Conservation (phyloP, 2,888 invertebrate genomes). For the Calameuta filiformis region DNA sequence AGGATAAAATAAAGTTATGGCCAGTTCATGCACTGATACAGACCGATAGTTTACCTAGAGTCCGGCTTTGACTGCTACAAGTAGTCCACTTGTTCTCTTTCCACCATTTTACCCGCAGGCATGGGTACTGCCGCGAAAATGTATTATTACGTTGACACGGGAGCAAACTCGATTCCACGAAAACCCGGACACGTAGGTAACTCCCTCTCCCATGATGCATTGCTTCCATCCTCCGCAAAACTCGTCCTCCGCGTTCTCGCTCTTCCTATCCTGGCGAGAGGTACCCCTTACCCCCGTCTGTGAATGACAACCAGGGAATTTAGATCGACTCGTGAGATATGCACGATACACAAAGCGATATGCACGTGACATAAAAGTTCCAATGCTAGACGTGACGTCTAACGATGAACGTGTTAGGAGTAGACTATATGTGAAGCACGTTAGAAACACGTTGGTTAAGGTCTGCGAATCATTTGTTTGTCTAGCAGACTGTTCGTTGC, state of each 20-base stretch:
- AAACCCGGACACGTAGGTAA: constrained; percentile 42
- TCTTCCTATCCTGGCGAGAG: background rate
- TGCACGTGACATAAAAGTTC: background rate
- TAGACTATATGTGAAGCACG: background rate
- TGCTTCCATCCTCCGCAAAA: background rate
- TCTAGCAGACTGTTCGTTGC: background rate
- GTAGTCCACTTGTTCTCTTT: constrained; percentile 17
- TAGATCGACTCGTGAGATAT: background rate
- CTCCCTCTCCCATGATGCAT: background rate
- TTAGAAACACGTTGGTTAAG: background rate
- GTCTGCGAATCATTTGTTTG: background rate
- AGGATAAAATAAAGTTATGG: constrained; percentile 56
- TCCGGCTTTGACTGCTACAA: constrained; percentile 38
- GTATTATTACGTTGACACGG: constrained; percentile 50
- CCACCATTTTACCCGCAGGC: background rate
- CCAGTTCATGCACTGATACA: constrained; percentile 50
- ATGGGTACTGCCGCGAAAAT: constrained; percentile 32
- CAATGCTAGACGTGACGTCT: background rate
- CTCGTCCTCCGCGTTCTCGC: background rate
- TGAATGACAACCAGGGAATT: background rate
- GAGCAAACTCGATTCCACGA: constrained; percentile 46
- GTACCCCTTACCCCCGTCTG: background rate
- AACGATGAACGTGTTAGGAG: background rate
- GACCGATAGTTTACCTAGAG: constrained; percentile 43
- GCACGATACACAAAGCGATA: background rate